Conservation (phyloP, 2,113 vertebrate genomes). For the Nesogale talazaci region DNA sequence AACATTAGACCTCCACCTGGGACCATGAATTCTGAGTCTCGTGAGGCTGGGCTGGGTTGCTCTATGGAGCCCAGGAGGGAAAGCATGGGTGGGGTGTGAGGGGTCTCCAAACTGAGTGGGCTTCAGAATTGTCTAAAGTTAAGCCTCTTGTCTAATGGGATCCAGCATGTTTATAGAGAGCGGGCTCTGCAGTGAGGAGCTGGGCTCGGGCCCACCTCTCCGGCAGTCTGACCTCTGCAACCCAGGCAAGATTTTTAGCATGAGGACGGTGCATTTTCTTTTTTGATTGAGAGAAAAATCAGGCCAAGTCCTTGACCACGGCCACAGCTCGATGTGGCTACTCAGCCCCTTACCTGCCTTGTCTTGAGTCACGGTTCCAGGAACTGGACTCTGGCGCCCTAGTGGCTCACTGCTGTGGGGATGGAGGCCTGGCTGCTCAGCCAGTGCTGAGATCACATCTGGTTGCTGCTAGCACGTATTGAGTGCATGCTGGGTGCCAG, state of each 20-base stretch:
- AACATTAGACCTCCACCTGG: not conserved
- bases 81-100: accelerated
- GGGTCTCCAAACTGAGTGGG: not conserved
- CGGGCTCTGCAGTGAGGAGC: accelerated
- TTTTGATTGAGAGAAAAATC: not conserved
- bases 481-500: not conserved
- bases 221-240: not conserved
- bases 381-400: not conserved
- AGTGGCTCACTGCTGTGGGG: not conserved
- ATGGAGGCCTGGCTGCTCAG: not conserved
- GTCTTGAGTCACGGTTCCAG: not conserved
- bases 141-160: not conserved
- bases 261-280: not conserved
- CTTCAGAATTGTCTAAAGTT: not conserved
- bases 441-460: not conserved
- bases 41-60: not conserved
- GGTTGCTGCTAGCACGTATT: not conserved
- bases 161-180: not conserved
- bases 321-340: not conserved
- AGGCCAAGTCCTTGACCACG: not conserved
- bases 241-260: not conserved
- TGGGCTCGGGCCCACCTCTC: not conserved
- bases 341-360: not conserved
- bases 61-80: accelerated
- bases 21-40: not conserved